Conservation (phyloP, 1,140 invertebrate genomes). For the Rhyzopertha dominica region DNA sequence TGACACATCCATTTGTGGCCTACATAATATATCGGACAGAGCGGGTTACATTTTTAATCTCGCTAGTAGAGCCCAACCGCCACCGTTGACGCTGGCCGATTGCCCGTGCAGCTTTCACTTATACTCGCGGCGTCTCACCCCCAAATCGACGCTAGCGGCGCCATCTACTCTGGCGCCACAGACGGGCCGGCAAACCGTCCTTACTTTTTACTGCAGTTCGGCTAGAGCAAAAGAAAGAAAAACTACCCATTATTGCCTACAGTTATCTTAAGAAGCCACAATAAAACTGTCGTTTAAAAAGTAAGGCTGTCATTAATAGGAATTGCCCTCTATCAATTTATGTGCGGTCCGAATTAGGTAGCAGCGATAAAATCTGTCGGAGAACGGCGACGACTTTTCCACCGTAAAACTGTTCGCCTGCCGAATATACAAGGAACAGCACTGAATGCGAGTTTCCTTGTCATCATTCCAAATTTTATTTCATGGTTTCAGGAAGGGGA, state of each 20-base stretch:
- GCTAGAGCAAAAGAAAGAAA: slow-evolving; percentile 37
- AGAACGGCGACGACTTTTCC: too few relatives aligned
- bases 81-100: slow-evolving; percentile 23
- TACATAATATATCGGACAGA: slow-evolving; percentile 27
- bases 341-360: slow-evolving; percentile 36
- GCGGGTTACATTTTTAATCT: slow-evolving; percentile 27
- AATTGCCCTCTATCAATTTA: slow-evolving; percentile 42
- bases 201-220: slow-evolving; percentile 42
- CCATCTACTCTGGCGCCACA: slow-evolving; percentile 25
- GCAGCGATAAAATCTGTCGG: slow-evolving; percentile 34
- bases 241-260: slow-evolving; percentile 46
- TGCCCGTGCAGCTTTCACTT: slow-evolving; percentile 34
- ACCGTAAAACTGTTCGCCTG: too few relatives aligned
- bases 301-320: slow-evolving; percentile 42
- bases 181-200: slow-evolving; percentile 28
- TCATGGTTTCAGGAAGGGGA: too few relatives aligned
- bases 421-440: too few relatives aligned
- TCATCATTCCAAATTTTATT: too few relatives aligned
- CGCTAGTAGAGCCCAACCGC: slow-evolving; percentile 12
- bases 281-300: slow-evolving; percentile 45
- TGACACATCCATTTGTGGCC: slow-evolving; percentile 21
- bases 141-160: slow-evolving; percentile 19
- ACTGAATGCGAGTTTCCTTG: too few relatives aligned
- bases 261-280: slow-evolving; percentile 45
- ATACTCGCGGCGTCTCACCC: slow-evolving; percentile 20